Conservation (phyloP, 1,140 invertebrate species). For the Stegodyphus mimosarum region DNA sequence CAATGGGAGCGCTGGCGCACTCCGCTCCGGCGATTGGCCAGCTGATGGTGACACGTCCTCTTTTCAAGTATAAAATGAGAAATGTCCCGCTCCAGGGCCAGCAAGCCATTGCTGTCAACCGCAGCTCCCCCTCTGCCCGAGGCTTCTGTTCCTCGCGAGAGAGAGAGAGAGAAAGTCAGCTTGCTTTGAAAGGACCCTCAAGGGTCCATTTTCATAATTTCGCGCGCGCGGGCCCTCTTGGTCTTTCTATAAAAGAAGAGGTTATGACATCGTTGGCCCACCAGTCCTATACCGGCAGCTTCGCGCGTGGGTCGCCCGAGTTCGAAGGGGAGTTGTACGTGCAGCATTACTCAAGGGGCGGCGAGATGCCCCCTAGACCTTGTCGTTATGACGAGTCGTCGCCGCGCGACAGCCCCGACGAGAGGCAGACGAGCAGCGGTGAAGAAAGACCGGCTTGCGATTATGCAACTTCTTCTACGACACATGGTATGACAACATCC, state of each 20-base stretch:
- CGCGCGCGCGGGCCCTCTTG: slow-evolving; percentile 22
- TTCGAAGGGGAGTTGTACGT: slow-evolving; percentile 48
- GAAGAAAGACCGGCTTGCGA: slow-evolving; percentile 56
- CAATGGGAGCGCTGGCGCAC: slow-evolving; percentile 6
- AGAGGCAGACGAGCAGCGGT: background rate
- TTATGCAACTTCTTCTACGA: slow-evolving; percentile 7
- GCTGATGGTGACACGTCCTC: slow-evolving; percentile 42
- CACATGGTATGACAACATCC: slow-evolving; percentile 1
- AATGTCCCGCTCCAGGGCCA: slow-evolving; percentile 25
- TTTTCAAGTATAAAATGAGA: slow-evolving; percentile 55
- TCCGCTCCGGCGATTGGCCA: slow-evolving; percentile 51
- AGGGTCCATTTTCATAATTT: slow-evolving; percentile 9
- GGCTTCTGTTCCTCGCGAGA: background rate
- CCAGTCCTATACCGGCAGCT: slow-evolving; percentile 46
- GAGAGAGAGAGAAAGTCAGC: slow-evolving; percentile 46
- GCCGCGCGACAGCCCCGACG: background rate
- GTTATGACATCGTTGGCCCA: slow-evolving; percentile 59
- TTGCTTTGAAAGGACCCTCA: slow-evolving; percentile 56
- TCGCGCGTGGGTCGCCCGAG: slow-evolving; percentile 41
- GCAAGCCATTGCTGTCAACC: slow-evolving; percentile 44
- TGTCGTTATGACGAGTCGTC: slow-evolving; percentile 52
- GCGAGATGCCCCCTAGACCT: slow-evolving; percentile 45
- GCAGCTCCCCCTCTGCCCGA: slow-evolving; percentile 21
- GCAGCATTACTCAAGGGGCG: slow-evolving; percentile 27
- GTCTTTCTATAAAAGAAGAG: slow-evolving; percentile 57